Conservation (phyloP, 2,888 invertebrate genomes). For the Pedicia rivosa region DNA sequence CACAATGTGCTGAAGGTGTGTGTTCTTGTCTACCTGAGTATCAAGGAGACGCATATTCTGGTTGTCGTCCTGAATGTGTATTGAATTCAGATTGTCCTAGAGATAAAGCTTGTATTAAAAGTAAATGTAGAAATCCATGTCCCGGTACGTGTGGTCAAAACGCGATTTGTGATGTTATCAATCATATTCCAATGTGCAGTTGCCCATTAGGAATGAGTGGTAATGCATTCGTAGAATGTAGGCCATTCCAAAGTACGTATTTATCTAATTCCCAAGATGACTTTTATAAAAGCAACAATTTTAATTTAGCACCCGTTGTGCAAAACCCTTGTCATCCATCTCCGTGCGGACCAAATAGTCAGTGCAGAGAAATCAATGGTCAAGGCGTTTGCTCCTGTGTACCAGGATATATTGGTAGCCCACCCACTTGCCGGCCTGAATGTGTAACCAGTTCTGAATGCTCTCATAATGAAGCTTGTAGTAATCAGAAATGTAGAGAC, state of each 20-base stretch:
- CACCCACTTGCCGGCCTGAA: slow-evolving; percentile 58
- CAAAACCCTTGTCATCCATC: slow-evolving; percentile 42
- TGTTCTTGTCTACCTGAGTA: slow-evolving; percentile 50
- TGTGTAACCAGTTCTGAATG: slow-evolving; percentile 61
- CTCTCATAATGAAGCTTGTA: slow-evolving; percentile 48
- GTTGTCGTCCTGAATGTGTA: slow-evolving; percentile 57
- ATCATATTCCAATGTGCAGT: slow-evolving; percentile 61
- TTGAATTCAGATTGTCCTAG: slow-evolving; percentile 53
- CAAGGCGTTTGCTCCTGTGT: slow-evolving; percentile 59
- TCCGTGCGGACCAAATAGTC: slow-evolving; percentile 53
- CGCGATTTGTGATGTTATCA: slow-evolving; percentile 55
- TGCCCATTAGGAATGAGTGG: slow-evolving; percentile 55
- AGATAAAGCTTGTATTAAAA: slow-evolving; percentile 51
- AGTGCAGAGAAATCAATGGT: slow-evolving; percentile 45
- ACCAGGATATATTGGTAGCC: slow-evolving; percentile 46
- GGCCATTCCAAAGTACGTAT: slow-evolving; percentile 36
- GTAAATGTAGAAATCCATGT: slow-evolving; percentile 57
- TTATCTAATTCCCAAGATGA: too few species aligned
- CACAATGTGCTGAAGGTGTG: slow-evolving; percentile 37
- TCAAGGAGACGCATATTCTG: slow-evolving; percentile 48
- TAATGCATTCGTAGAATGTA: slow-evolving; percentile 54
- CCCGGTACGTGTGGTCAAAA: slow-evolving; percentile 57
- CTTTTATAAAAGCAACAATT: too few species aligned
- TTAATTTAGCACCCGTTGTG: slow-evolving; percentile 27
- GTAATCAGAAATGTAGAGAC: slow-evolving; percentile 59